Conservation (phyloP, 2,113 vertebrate genomes). For the Pyrgilauda ruficollis region DNA sequence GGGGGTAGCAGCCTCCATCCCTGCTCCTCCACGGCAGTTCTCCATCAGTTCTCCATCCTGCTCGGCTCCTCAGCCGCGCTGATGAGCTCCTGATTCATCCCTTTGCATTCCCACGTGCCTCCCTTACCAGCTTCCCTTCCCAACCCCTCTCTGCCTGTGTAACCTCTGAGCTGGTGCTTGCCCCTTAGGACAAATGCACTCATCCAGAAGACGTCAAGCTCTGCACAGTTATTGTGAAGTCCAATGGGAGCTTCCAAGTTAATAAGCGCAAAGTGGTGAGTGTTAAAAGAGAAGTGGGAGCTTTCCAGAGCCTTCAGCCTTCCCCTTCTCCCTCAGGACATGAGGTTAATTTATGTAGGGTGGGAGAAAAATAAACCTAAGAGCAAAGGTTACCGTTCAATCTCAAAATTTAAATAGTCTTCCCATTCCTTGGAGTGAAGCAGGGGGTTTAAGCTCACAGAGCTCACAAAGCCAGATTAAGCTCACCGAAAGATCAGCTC, state of each 20-base stretch:
- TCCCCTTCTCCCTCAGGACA: background rate
- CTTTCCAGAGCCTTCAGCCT: background rate
- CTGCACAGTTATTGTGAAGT: constrained; percentile 93
- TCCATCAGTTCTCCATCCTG: background rate
- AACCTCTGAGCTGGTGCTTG: constrained; percentile 69
- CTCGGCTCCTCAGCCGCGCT: background rate
- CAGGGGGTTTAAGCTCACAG: constrained; percentile 7
- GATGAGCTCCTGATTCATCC: background rate
- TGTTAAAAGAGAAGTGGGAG: constrained; percentile 53
- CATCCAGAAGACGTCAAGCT: constrained; percentile 97
- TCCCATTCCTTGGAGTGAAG: constrained; percentile 38
- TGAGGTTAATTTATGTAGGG: background rate
- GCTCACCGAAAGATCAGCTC: constrained; percentile 45
- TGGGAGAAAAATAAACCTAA: constrained; percentile 34
- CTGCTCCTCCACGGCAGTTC: background rate
- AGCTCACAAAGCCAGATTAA: constrained; percentile 30
- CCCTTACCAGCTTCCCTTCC: background rate
- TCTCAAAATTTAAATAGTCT: constrained; percentile 17
- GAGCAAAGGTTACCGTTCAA: constrained; percentile 35
- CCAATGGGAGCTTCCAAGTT: constrained; percentile 94
- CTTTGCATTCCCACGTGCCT: background rate
- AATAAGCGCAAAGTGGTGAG: constrained; percentile 97
- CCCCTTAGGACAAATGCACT: constrained; percentile 90
- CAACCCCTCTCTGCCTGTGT: background rate
- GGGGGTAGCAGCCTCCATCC: background rate